Percentiles rank a stretch among this genome's conserved stretches.
These are phyloP conservation scores for Hypena proboscidalis DNA, from an alignment of 2,888 invertebrate species.

Conservation along the genomic window DNA sequence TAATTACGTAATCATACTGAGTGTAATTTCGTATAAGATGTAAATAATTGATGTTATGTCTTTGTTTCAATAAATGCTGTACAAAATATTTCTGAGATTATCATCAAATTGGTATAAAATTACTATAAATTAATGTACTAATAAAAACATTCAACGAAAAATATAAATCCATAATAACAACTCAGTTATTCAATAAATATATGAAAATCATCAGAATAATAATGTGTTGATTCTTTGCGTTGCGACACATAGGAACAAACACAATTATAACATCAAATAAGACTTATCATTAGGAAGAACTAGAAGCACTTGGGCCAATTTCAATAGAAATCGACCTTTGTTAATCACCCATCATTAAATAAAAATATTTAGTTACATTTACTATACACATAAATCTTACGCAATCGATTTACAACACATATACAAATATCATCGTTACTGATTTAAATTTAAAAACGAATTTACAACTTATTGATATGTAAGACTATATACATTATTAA, in stretches of 20 bases:
- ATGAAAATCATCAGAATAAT: constrained; percentile 6
- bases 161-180: constrained; percentile 8
- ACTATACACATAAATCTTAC: constrained; percentile 35
- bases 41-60: constrained; percentile 37
- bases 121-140: constrained; percentile 15
- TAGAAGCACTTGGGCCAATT: constrained; percentile 42
- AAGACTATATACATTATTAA: constrained; percentile 67
- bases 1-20: constrained; percentile 49
- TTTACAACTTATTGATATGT: constrained; percentile 70
- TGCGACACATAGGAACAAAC: constrained; percentile 25
- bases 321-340: constrained; percentile 34
- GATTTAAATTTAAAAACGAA: constrained; percentile 35
- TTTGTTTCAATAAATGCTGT: constrained; percentile 25
- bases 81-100: constrained; percentile 31
- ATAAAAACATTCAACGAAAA: constrained; percentile 7
- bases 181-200: constrained; percentile 20
- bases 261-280: constrained; percentile 26
- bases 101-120: constrained; percentile 17
- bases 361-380: constrained; percentile 29
- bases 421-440: constrained; percentile 48
- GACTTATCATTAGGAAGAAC: constrained; percentile 42
- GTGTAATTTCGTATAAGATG: constrained; percentile 20
- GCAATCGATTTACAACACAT: constrained; percentile 39
- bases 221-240: constrained; percentile 11
- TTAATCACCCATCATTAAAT: constrained; percentile 28